A percentile compares a stretch with the other conserved stretches of the same genome.
These are phyloP conservation scores for Romanogobio albipinnatus DNA, from an alignment of 2,113 vertebrate species.

Conservation along the genomic window DNA sequence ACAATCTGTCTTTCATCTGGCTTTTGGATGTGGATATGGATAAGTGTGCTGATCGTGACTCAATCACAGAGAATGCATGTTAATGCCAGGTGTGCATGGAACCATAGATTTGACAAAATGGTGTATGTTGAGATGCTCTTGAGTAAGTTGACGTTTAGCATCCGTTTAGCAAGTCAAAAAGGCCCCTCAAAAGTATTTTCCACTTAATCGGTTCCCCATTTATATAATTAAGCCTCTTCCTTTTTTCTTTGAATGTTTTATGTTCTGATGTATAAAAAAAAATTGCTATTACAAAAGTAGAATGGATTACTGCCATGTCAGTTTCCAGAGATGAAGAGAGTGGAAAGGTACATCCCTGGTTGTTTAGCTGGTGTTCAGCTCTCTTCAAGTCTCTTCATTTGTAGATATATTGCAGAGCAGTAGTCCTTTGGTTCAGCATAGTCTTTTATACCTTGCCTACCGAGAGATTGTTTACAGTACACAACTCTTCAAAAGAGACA, in stretches of 20 bases:
- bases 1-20: not conserved
- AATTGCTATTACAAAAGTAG: not conserved
- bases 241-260: not conserved
- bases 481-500: conserved; percentile 30
- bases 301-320: not conserved
- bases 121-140: not conserved
- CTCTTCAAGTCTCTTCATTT: conserved; percentile 9
- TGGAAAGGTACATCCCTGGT: not conserved
- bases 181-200: not conserved
- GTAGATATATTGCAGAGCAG: conserved; percentile 6
- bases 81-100: not conserved
- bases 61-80: not conserved
- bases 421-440: not conserved
- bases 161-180: not conserved
- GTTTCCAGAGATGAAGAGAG: not conserved
- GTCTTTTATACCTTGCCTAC: conserved; percentile 8
- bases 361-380: not conserved
- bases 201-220: not conserved
- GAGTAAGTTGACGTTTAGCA: not conserved
- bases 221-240: not conserved
- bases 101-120: not conserved
- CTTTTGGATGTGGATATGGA: not conserved
- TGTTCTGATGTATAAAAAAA: not conserved
- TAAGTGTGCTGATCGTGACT: not conserved
- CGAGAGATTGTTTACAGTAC: conserved; percentile 52